Conservation (phyloP, 2,888 invertebrate genomes). For the Synanthedon myopaeformis region DNA sequence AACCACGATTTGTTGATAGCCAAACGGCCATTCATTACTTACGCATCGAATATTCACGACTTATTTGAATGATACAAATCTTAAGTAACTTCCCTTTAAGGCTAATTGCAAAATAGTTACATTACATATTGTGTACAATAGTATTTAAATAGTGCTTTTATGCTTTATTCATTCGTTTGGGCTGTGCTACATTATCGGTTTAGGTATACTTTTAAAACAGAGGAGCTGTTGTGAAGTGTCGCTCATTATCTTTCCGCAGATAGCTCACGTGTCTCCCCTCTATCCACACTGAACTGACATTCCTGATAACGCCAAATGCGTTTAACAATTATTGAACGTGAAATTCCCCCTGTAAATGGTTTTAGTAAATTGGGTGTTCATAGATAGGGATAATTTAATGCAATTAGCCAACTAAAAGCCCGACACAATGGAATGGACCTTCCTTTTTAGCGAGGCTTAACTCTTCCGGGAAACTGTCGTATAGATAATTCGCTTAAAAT, state of each 20-base stretch:
- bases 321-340: conserved; percentile 14
- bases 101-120: conserved; percentile 14
- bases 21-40: neutral
- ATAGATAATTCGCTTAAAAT: neutral
- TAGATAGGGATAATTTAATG: conserved; percentile 13
- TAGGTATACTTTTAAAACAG: conserved; percentile 17
- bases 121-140: too few relatives aligned
- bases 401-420: conserved; percentile 15
- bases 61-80: conserved; percentile 12
- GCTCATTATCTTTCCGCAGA: conserved; percentile 28
- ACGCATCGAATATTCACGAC: neutral
- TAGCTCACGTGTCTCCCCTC: conserved; percentile 23
- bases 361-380: conserved; percentile 1
- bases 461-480: neutral
- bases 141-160: too few relatives aligned
- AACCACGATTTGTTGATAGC: conserved; percentile 10
- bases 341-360: conserved; percentile 19
- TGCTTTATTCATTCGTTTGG: neutral
- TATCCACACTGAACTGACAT: conserved; percentile 4
- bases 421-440: conserved; percentile 20
- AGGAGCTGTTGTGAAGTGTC: conserved; percentile 28
- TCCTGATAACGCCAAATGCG: conserved; percentile 16
- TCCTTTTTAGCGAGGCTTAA: conserved; percentile 16
- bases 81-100: conserved; percentile 22
- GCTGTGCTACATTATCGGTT: neutral